phyloP scores from a whole-genome alignment of 2,113 vertebrate species.

The Thymallus thymallus region DNA sequence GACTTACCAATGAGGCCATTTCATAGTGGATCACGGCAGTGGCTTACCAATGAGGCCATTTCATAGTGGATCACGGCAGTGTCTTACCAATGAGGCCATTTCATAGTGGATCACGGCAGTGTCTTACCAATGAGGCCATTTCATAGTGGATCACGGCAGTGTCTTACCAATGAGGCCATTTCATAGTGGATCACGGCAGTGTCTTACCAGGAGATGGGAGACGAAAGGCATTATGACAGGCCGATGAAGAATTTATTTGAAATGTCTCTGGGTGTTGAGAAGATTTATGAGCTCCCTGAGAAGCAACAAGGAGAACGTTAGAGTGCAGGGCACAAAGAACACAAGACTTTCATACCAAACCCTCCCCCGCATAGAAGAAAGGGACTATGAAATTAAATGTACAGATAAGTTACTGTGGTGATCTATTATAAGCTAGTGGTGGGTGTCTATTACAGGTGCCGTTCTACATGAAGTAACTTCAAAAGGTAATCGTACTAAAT shows the following conservation, averaged over 20 bases:
- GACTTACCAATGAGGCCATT: slow-evolving; percentile 67
- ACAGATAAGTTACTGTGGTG: background rate
- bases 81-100: slow-evolving; percentile 67
- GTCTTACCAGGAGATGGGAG: slow-evolving; percentile 64
- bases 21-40: slow-evolving; percentile 60
- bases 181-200: slow-evolving; percentile 60
- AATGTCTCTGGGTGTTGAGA: slow-evolving; percentile 69
- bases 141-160: slow-evolving; percentile 60
- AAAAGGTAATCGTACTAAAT: background rate
- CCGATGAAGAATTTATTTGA: slow-evolving; percentile 75
- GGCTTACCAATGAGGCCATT: slow-evolving; percentile 67
- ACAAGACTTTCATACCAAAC: slow-evolving; percentile 29
- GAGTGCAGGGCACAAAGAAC: slow-evolving; percentile 24
- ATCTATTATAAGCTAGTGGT: background rate
- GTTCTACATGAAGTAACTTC: background rate
- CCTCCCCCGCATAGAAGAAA: slow-evolving; percentile 14
- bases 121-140: slow-evolving; percentile 67
- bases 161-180: slow-evolving; percentile 69
- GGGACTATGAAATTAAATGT: background rate
- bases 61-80: slow-evolving; percentile 60
- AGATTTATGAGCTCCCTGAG: slow-evolving; percentile 64
- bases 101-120: slow-evolving; percentile 60
- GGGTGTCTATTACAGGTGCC: background rate
- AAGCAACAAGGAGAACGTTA: slow-evolving; percentile 42
- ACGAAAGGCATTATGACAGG: slow-evolving; percentile 72